These are phyloP conservation scores for Orbicella faveolata DNA, from an alignment of 64 coral and sea anemone genomes.

Conservation along the genomic window DNA sequence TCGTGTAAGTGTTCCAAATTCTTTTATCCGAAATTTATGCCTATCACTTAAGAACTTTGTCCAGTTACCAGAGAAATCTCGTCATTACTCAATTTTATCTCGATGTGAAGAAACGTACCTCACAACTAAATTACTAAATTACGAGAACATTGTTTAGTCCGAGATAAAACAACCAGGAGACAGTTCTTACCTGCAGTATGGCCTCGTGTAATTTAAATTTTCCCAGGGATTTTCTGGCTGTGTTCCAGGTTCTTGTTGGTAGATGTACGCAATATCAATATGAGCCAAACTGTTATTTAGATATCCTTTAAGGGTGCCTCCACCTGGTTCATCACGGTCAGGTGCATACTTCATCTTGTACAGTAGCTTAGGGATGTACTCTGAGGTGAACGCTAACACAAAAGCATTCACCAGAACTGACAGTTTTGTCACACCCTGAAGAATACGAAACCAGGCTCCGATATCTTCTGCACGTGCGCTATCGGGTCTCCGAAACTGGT, in stretches of 20 bases:
- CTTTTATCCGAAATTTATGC: no score
- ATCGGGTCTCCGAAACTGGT: conserved; percentile 83
- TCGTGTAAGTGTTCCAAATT: no score
- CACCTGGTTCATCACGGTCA: conserved; percentile 21
- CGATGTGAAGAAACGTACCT: no score
- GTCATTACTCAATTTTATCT: no score
- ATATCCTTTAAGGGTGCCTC: conserved; percentile 57
- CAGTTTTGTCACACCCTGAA: conserved; percentile 69
- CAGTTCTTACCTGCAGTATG: conserved; percentile 30
- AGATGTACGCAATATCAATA: conserved; percentile 25
- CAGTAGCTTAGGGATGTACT: conserved; percentile 77
- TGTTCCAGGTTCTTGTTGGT: conserved; percentile 38
- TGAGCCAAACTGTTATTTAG: conserved; percentile 58
- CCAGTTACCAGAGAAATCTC: no score
- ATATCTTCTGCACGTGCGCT: conserved; percentile 76
- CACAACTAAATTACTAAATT: no score
- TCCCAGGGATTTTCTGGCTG: conserved; percentile 45
- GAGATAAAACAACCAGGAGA: no score
- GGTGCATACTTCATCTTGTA: conserved; percentile 53
- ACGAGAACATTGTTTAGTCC: no score
- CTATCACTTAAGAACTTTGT: no score
- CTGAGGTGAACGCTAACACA: conserved; percentile 83
- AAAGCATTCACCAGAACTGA: conserved; percentile 87
- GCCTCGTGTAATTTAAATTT: conserved; percentile 45
- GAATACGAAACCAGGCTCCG: conserved; percentile 84